A percentile compares a stretch with the other conserved stretches of the same genome.
phyloP scores from a whole-genome alignment of 2,888 invertebrate species.

The Augochlorella aurata region DNA sequence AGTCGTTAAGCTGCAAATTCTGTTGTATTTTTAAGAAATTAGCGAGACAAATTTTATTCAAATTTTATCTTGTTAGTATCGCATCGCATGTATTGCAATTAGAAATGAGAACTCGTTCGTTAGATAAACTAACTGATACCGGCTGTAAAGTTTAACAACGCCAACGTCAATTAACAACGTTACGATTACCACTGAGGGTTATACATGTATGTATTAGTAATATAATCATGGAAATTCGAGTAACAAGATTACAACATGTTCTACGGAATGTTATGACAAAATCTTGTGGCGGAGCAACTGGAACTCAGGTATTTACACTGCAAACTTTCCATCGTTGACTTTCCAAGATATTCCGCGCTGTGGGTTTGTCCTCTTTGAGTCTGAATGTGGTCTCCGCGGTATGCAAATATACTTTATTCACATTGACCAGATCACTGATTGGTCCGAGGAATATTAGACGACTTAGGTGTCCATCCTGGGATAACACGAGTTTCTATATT shows the following conservation, averaged over 20 bases:
- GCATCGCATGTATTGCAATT: neutral
- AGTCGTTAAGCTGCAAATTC: no score
- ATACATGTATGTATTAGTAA: neutral
- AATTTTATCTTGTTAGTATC: neutral
- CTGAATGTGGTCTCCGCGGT: slow-evolving; percentile 1
- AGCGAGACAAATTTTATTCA: neutral
- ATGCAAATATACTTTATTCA: slow-evolving; percentile 9
- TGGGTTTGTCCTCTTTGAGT: slow-evolving; percentile 4
- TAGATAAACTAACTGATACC: neutral
- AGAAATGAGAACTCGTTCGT: neutral
- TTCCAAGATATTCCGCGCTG: slow-evolving; percentile 3
- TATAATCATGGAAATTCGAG: neutral
- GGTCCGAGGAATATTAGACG: neutral
- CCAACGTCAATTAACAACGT: neutral
- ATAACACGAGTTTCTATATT: neutral
- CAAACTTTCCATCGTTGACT: slow-evolving; percentile 17
- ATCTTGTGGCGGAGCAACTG: neutral
- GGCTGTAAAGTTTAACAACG: neutral
- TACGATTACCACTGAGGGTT: neutral
- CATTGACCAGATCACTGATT: slow-evolving; percentile 6
- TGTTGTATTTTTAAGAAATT: no score
- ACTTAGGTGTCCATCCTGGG: neutral
- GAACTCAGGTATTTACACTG: slow-evolving; percentile 10
- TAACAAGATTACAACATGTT: slow-evolving; percentile 8
- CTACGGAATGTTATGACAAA: slow-evolving; percentile 1